Base-by-base conservation (phyloP, 2,888 invertebrate genomes). In the Germaria angustata region DNA sequence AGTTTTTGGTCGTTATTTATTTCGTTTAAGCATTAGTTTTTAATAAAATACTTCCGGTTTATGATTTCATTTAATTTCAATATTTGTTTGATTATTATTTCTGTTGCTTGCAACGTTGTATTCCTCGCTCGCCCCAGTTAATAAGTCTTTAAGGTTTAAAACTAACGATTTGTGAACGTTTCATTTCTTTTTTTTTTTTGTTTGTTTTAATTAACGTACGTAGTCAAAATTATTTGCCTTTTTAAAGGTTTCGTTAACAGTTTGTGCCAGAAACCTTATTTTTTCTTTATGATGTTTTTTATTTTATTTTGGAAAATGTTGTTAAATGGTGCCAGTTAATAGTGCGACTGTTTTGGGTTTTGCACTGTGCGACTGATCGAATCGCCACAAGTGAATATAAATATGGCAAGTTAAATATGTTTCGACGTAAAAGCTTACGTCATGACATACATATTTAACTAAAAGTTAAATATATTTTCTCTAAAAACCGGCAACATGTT, bases 41-140 rank as follows among this genome's bases (percentile, higher is more conserved):
- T 49, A 51, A 61, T 20, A 36, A 66, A 71, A 69, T 68, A 71
- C 71, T 82, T 82, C 82, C 82, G 82, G 79, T 82, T 72, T 71
- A 65, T 75, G 44, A 68, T 71, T 49, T 73, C 32, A 63, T 65
- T 39, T 55, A 57, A 41, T 53, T 44, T 53, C 41, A 61, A 46
- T 34, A 24, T 20, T 41, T 39, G 13, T 41, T 20, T 51, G 28
- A 11, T 72, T 49, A 5, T 15, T 61, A 36, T 57, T 57, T 49
- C 8, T 20, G 8, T 22, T 39, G 3, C 28, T 49, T 39, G 28
- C 17, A 17, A 57, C 20, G 13, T 53, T 39, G 8, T 28, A 8
- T 20, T 32, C 7, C 2, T 55, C 6, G 9, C 22, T 15, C 41
- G 17, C 61, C 24, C 36, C n/a, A 57, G 24, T 59, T 36, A 20